Percentiles rank a stretch among this genome's conserved stretches.
Evolutionary conservation across 2,888 invertebrate species (phyloP).

Genomic region (Andrena chrysosceles): DNA sequence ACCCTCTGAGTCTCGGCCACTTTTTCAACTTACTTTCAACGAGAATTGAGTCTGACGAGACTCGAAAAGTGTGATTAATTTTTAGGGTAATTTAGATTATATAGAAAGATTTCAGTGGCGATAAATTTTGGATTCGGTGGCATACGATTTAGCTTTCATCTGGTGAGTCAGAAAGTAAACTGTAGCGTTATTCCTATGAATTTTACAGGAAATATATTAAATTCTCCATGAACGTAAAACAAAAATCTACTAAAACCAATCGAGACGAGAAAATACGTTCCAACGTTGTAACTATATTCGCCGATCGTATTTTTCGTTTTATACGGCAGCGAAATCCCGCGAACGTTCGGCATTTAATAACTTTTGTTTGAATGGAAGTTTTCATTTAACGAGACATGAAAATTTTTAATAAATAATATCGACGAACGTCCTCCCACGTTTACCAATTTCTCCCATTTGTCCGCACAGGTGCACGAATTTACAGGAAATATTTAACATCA

Average conservation of each 20-base stretch:
- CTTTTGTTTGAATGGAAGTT: not conserved
- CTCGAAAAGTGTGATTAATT: not conserved
- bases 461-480: not conserved
- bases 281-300: not conserved
- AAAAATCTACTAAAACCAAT: slow-evolving; percentile 15
- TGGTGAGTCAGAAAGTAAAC: not conserved
- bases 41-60: not conserved
- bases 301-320: not conserved
- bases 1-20: not conserved
- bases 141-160: not conserved
- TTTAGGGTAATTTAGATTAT: not conserved
- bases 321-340: not conserved
- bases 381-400: not conserved
- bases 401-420: slow-evolving; percentile 9
- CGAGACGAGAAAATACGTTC: not conserved
- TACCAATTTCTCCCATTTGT: not conserved
- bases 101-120: not conserved
- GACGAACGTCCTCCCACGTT: not conserved
- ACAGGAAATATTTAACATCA: not conserved
- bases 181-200: not conserved
- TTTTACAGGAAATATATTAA: not conserved
- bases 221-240: not conserved
- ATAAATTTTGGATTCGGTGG: not conserved
- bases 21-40: slow-evolving; percentile 15
- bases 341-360: slow-evolving; percentile 10